Evolutionary conservation across 2,797 vertebrate genomes (phyloP).

Genomic region (Smutsia gigantea): DNA sequence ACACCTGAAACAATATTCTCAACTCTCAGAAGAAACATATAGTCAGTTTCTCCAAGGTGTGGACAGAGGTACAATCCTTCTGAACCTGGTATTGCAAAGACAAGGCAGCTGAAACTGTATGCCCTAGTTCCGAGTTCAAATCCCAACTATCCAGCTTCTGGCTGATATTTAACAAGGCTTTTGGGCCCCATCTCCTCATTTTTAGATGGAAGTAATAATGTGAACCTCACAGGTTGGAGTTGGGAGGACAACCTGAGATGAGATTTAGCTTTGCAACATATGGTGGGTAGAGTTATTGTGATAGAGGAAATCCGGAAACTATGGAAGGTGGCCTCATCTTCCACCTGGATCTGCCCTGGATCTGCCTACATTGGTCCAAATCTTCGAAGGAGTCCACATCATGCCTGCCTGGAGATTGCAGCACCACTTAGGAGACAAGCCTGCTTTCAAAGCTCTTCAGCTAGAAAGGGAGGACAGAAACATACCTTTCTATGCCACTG

Average conservation of each 20-base stretch:
- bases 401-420: neutral
- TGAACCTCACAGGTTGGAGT: neutral
- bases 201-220: conserved; percentile 21
- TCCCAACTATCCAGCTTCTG: neutral
- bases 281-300: neutral
- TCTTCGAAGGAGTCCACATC: neutral
- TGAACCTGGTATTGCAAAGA: neutral
- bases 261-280: neutral
- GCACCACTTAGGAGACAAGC: neutral
- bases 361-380: neutral
- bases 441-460: neutral
- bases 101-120: neutral
- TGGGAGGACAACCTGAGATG: neutral
- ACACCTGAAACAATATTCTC: neutral
- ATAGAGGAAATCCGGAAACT: neutral
- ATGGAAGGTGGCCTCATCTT: neutral
- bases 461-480: neutral
- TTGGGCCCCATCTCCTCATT: neutral
- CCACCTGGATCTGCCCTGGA: neutral
- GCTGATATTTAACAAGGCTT: neutral
- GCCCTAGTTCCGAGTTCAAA: conserved; percentile 10
- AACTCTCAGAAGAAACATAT: neutral
- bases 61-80: neutral
- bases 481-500: neutral
- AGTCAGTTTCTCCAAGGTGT: neutral